Evolutionary conservation across 2,888 invertebrate genomes (phyloP).

Genomic region (Imbricaverruca yamaguchii): DNA sequence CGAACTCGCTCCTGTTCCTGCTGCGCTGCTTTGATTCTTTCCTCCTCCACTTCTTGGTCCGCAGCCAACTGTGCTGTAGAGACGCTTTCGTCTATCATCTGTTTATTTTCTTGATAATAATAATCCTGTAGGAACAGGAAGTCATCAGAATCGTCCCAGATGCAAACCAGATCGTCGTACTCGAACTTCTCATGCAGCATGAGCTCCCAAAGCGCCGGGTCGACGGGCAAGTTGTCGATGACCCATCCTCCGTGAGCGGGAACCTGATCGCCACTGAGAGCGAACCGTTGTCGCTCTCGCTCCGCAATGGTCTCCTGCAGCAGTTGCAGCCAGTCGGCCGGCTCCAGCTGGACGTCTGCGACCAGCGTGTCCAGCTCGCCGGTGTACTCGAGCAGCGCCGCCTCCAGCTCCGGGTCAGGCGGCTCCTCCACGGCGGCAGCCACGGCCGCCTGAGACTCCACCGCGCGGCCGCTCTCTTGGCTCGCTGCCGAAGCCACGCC

Average conservation of each 20-base stretch:
- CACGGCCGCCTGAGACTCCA: background rate
- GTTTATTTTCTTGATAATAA: background rate
- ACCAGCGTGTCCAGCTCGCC: background rate
- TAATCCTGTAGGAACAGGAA: background rate
- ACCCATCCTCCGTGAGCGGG: constrained; percentile 15
- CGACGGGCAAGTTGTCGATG: background rate
- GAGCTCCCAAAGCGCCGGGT: background rate
- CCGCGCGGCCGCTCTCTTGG: background rate
- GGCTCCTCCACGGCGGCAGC: background rate
- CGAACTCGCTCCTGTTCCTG: background rate
- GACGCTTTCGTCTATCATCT: background rate
- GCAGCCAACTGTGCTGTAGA: background rate
- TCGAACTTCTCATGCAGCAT: constrained; percentile 7
- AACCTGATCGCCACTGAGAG: too few relatives aligned
- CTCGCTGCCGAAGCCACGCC: background rate
- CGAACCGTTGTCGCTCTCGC: background rate
- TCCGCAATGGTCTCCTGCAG: background rate
- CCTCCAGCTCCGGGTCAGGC: constrained; percentile 11
- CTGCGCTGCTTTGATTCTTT: background rate
- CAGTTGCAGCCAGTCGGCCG: background rate
- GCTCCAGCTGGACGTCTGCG: background rate
- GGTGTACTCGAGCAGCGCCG: background rate
- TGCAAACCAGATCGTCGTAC: constrained; percentile 6
- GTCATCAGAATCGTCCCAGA: constrained; percentile 8
- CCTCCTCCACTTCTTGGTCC: background rate